A percentile compares a stretch with the other conserved stretches of the same genome.
phyloP scores from a whole-genome alignment of 2,888 invertebrate species.

The Anagyrus pseudococci region DNA sequence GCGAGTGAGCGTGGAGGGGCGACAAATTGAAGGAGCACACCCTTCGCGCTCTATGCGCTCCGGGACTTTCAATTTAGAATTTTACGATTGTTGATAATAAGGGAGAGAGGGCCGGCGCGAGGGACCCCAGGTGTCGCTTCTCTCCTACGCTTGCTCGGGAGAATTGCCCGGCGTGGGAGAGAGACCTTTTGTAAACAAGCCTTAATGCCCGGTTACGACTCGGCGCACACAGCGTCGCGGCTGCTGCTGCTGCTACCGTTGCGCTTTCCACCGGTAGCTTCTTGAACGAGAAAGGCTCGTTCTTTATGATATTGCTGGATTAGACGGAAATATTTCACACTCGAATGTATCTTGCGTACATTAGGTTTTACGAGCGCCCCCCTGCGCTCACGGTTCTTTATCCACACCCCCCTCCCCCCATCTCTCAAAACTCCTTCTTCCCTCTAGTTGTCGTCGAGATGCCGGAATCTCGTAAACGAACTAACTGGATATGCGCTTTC shows the following conservation, averaged over 20 bases:
- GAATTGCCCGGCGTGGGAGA: slow-evolving; percentile 37
- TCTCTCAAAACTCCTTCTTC: too few species aligned
- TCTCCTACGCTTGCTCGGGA: slow-evolving; percentile 10
- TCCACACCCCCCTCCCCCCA: slow-evolving; percentile 26
- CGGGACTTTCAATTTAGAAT: slow-evolving; percentile 60
- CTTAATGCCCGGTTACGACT: slow-evolving; percentile 61
- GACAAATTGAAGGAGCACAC: background rate
- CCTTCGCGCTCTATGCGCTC: slow-evolving; percentile 1
- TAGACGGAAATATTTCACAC: slow-evolving; percentile 62
- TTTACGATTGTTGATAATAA: slow-evolving; percentile 63
- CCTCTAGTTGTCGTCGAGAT: slow-evolving; percentile 22
- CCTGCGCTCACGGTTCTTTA: slow-evolving; percentile 20
- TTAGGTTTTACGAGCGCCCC: slow-evolving; percentile 57
- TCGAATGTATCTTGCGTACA: slow-evolving; percentile 57
- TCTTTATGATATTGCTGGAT: slow-evolving; percentile 63
- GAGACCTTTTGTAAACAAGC: slow-evolving; percentile 60
- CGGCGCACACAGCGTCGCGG: too few species aligned
- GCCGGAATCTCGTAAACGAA: slow-evolving; percentile 49
- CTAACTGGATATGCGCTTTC: slow-evolving; percentile 47
- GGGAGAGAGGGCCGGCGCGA: too few species aligned
- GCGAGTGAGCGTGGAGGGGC: background rate
- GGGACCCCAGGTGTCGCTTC: slow-evolving; percentile 58
- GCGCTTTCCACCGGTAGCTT: background rate
- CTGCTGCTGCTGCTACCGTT: slow-evolving; percentile 8
- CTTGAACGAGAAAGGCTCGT: slow-evolving; percentile 41